Base-by-base conservation (phyloP, 2,797 vertebrate genomes). In the Anguilla pacifica region DNA sequence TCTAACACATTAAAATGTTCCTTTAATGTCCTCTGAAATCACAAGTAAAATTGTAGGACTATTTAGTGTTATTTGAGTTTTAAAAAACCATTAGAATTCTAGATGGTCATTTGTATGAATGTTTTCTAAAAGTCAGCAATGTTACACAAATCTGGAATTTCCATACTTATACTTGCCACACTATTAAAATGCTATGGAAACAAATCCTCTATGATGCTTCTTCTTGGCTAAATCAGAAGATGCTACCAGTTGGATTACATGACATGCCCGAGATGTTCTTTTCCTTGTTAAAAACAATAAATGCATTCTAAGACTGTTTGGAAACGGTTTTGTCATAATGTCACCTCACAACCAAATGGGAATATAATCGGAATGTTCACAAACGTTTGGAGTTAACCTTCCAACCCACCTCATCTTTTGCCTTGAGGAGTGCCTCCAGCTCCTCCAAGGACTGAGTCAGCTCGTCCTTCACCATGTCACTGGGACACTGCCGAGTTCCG, bases 351-450 rank as follows among this genome's bases (percentile, higher is more conserved):
- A 31, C 1, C n/a, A 31, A 72, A 3, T 72, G 3, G 28, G 70
- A 31, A 17, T 43, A 25, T 43, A 19, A 39, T 79, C 17, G 6
- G 70, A 79, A 79, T 43, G 35, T 79, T 79, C 67, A 9, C n/a
- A 13, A 72, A 28, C 28, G n/a, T 46, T 43, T 79, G 15, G 22
- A 17, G 72, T 15, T 77, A 72, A 72, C 72, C 10, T 77, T 49
- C 10, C 7, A 15, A 25, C 7, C 91, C 89, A 98, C 98, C 97
- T 99, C 97, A 0, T 99, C 98, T 87, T 97, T 99, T 83, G 97
- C 97, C 93, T 98, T 98, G 88, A 99, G 95, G 89, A 98, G 93
- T 0, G 96, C 94, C 88, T 99, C 98, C 92, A 99, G 94, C 91
- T 98, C 97, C 90, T 97, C 97, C 93, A 98, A 93, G 0, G 95